Evolutionary conservation across 2,113 vertebrate genomes (phyloP).

Genomic region (Furnarius figulus): DNA sequence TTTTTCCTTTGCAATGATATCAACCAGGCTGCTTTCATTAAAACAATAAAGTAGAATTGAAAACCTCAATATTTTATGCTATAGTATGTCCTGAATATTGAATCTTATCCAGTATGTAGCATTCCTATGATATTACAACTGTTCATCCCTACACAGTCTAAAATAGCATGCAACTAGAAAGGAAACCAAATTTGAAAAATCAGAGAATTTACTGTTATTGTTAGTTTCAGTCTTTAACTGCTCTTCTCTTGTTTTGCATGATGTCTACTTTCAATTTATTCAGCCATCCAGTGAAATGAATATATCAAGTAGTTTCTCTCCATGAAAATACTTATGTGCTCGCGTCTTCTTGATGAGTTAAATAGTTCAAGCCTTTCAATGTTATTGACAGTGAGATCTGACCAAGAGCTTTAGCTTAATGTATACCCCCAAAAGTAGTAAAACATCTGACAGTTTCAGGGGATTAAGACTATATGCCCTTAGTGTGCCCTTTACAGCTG

Average conservation of each 20-base stretch:
- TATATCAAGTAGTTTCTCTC: neutral
- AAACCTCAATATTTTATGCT: neutral
- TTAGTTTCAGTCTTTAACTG: neutral
- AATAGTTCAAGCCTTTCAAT: neutral
- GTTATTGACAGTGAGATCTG: neutral
- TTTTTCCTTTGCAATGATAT: neutral
- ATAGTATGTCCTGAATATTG: neutral
- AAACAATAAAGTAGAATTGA: neutral
- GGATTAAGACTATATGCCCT: neutral
- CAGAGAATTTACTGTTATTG: neutral
- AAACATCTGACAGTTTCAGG: neutral
- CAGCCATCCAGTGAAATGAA: neutral
- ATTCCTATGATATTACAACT: neutral
- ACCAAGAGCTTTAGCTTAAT: neutral
- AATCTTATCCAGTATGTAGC: neutral
- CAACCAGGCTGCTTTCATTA: neutral
- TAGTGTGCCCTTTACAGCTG: neutral
- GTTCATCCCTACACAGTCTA: neutral
- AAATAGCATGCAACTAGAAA: neutral
- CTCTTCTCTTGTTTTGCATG: neutral
- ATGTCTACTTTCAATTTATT: neutral
- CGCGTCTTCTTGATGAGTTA: neutral
- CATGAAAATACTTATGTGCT: neutral
- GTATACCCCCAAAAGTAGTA: neutral
- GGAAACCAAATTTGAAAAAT: neutral